Base-by-base conservation (phyloP, 2,113 vertebrate genomes). In the Trogon surrucura region DNA sequence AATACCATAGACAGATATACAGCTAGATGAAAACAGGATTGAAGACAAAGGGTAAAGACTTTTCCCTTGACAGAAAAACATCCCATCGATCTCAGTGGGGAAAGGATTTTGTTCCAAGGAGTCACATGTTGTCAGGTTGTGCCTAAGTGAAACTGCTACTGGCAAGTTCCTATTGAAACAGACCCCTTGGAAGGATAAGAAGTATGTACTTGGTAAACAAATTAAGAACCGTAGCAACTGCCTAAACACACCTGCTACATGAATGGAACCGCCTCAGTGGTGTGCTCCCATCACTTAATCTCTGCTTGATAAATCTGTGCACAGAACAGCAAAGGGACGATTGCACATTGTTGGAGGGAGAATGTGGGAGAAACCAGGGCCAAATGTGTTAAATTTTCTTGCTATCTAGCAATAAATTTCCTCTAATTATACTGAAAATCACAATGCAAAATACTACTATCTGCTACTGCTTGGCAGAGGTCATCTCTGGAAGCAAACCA, bases 131-230 rank as follows among this genome's bases (percentile, higher is more conserved):
- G 38, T 83, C 17, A 69, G 50, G 64, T 23, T 58, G 4, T 11
- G 8, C 14, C 30, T 34, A 44, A 34, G 23, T 4, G 12, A 86
- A 45, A 12, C 20, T 67, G 22, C 15, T 5, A 3, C 44, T 71
- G 32, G 0, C 64, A 74, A 56, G 19, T 41, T 57, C 16, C 29
- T 64, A 3, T 27, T 84, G 75, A 88, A 86, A 90, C 13, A 83
- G 32, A 6, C 6, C 80, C 18, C 23, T 75, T 53, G 44, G 18
- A 80, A 62, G 32, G 22, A 78, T 88, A 64, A 80, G 65, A 90
- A 92, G 91, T 74, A 73, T 22, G 44, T 34, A 69, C 47, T 86
- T 69, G 45, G 54, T 80, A 88, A 96, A 67, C 67, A 90, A 88
- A 64, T 60, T n/a, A 85, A 85, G 38, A 89, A 15, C 67, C 1